A percentile compares a stretch with the other conserved stretches of the same genome.
These are phyloP conservation scores for Caenorhabditis sp. DNA, from an alignment of 2,888 invertebrate species.

Conservation along the genomic window DNA sequence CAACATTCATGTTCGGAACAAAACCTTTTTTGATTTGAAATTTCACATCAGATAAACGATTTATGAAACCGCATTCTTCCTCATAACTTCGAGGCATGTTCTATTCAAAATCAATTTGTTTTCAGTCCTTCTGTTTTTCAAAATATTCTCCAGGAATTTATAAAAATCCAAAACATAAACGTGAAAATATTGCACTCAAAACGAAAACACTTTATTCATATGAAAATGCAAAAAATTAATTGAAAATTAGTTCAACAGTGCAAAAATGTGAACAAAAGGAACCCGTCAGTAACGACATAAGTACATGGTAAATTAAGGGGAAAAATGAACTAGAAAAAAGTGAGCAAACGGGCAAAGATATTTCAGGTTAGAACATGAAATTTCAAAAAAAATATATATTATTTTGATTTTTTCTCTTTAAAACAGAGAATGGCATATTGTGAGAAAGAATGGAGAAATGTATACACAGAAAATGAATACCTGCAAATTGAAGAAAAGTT, in stretches of 20 bases:
- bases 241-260: neutral
- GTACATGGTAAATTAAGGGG: neutral
- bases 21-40: slow-evolving; percentile 98
- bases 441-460: neutral
- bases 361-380: neutral
- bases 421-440: slow-evolving; percentile 12
- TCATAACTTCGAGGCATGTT: slow-evolving; percentile 77
- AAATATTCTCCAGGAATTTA: neutral
- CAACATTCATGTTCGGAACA: slow-evolving; percentile 97
- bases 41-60: slow-evolving; percentile 83
- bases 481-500: slow-evolving; percentile 1
- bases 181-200: neutral
- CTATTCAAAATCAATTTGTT: neutral
- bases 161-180: neutral
- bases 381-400: neutral
- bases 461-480: neutral
- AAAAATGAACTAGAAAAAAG: neutral
- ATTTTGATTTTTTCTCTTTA: slow-evolving; percentile 10
- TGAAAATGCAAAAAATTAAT: neutral
- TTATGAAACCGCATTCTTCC: slow-evolving; percentile 90
- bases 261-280: neutral
- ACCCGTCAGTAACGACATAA: neutral
- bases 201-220: neutral
- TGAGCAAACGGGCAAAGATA: neutral
- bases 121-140: neutral